A percentile compares a stretch with the other conserved stretches of the same genome.
phyloP scores from a whole-genome alignment of 2,888 invertebrate species.

The Bombyx huttoni region DNA sequence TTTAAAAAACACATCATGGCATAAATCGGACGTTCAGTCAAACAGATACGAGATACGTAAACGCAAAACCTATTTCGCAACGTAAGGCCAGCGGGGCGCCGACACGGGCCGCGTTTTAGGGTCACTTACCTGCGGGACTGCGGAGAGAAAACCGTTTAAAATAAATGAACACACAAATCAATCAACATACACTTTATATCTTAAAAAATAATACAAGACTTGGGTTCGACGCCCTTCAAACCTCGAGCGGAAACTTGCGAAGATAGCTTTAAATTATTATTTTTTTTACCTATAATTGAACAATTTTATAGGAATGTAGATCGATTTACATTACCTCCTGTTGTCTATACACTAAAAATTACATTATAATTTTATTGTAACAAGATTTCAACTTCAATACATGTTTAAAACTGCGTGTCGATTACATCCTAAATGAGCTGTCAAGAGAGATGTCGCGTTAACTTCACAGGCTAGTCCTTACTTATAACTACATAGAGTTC shows the following conservation, averaged over 20 bases:
- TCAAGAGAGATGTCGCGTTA: conserved; percentile 16
- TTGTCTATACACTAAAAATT: conserved; percentile 34
- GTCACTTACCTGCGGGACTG: conserved; percentile 62
- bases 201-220: conserved; percentile 62
- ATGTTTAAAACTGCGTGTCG: conserved; percentile 26
- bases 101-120: too few species aligned
- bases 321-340: conserved; percentile 48
- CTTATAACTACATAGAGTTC: conserved; percentile 9
- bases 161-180: conserved; percentile 67
- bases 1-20: neutral
- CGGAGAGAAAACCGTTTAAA: conserved; percentile 63
- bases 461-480: conserved; percentile 9
- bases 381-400: conserved; percentile 33
- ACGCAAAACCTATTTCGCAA: too few species aligned
- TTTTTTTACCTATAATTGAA: conserved; percentile 24
- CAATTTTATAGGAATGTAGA: conserved; percentile 53
- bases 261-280: conserved; percentile 4
- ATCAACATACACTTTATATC: conserved; percentile 72
- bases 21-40: neutral
- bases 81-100: too few species aligned
- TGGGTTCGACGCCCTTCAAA: conserved; percentile 34
- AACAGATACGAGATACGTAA: too few species aligned
- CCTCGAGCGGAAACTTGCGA: conserved; percentile 19
- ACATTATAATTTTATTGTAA: conserved; percentile 27
- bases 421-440: conserved; percentile 31